These are phyloP conservation scores for Crypturellus undulatus DNA, from an alignment of 2,113 vertebrate species.

Conservation along the genomic window DNA sequence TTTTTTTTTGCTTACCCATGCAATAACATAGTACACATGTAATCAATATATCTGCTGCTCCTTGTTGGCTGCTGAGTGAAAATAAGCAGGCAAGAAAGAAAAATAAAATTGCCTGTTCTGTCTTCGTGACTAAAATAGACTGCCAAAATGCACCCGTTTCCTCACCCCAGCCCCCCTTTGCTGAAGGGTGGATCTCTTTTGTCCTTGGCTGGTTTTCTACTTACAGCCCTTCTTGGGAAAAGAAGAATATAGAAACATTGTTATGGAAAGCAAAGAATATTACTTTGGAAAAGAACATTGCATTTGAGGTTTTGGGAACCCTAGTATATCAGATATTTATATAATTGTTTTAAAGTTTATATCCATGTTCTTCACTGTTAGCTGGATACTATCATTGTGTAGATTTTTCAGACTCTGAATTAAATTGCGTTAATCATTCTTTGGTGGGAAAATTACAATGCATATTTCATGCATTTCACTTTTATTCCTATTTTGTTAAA, in stretches of 20 bases:
- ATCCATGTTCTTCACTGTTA: background rate
- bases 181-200: background rate
- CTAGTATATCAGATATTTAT: background rate
- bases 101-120: background rate
- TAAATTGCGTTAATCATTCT: background rate
- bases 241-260: background rate
- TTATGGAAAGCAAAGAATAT: background rate
- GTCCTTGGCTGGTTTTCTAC: rapidly evolving
- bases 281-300: background rate
- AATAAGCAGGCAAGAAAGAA: background rate
- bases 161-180: background rate
- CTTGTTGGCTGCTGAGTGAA: background rate
- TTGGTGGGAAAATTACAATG: background rate
- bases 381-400: background rate
- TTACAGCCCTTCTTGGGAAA: background rate
- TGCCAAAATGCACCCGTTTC: background rate
- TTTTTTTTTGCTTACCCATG: background rate
- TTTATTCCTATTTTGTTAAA: constrained; percentile 10
- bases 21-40: background rate
- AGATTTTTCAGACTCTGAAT: background rate
- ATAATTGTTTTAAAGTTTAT: background rate
- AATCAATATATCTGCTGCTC: background rate
- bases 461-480: background rate
- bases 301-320: background rate
- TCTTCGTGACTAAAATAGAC: background rate